Conservation (phyloP, 1,140 invertebrate genomes). For the Cotesia chilonis region DNA sequence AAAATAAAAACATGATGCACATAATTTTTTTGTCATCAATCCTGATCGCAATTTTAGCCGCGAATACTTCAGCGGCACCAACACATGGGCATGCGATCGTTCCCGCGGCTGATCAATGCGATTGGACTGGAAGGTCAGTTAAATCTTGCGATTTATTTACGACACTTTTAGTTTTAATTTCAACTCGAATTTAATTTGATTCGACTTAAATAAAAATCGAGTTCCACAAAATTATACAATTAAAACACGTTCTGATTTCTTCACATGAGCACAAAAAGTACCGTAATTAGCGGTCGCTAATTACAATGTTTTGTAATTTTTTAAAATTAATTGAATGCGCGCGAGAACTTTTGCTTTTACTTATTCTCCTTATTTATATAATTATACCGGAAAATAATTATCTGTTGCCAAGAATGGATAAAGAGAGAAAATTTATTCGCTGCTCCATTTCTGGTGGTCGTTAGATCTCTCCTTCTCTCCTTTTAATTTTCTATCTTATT, state of each 20-base stretch:
- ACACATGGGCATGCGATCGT: constrained; percentile 50
- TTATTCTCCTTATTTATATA: neutral
- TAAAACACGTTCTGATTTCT: too few relatives aligned
- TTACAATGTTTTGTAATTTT: too few relatives aligned
- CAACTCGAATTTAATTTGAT: too few relatives aligned
- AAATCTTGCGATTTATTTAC: constrained; percentile 7
- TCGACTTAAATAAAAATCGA: too few relatives aligned
- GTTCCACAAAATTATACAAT: neutral
- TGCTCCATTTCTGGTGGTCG: constrained; percentile 30
- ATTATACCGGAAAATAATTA: constrained; percentile 28
- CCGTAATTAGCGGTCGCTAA: too few relatives aligned
- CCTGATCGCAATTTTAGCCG: constrained; percentile 41
- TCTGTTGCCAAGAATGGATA: constrained; percentile 25
- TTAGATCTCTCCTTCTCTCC: neutral
- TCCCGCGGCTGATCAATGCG: constrained; percentile 60
- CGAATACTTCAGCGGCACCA: constrained; percentile 47
- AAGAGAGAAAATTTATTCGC: constrained; percentile 21
- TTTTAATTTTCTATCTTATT: neutral
- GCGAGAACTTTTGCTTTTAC: constrained; percentile 10
- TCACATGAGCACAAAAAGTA: too few relatives aligned
- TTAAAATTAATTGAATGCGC: neutral
- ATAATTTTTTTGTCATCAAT: constrained; percentile 41
- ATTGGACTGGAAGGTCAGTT: constrained; percentile 64
- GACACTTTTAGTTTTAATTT: neutral
- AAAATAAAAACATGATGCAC: constrained; percentile 4